These are phyloP conservation scores for Caenorhabditis inopinata DNA, from an alignment of 1,140 invertebrate species.

Conservation along the genomic window DNA sequence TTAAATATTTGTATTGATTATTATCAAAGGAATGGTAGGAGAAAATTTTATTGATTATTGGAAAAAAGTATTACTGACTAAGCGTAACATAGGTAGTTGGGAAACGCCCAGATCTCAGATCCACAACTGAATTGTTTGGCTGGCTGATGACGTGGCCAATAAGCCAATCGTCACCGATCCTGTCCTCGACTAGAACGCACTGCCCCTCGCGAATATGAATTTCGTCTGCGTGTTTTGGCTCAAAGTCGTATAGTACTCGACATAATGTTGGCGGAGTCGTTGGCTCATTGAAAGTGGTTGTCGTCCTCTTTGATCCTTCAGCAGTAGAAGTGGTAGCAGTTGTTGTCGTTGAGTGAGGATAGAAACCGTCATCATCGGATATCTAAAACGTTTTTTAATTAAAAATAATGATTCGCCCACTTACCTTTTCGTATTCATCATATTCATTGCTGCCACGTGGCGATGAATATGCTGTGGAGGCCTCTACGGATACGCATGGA, in stretches of 20 bases:
- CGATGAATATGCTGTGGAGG: not conserved
- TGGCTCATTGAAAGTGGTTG: slow-evolving; percentile 36
- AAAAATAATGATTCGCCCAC: not conserved
- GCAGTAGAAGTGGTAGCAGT: not conserved
- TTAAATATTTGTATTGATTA: too few species aligned
- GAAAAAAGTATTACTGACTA: not conserved
- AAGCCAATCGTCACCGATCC: slow-evolving; percentile 47
- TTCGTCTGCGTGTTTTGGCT: slow-evolving; percentile 43
- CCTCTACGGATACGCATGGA: not conserved
- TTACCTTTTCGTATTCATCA: slow-evolving; percentile 4
- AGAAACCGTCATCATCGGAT: slow-evolving; percentile 47
- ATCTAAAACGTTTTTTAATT: slow-evolving; percentile 34
- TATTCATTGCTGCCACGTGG: not conserved
- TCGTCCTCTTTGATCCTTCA: not conserved
- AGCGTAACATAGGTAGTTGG: slow-evolving; percentile 38
- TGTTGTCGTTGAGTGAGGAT: not conserved
- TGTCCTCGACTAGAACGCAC: slow-evolving; percentile 45
- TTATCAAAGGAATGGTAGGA: too few species aligned
- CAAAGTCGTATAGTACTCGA: slow-evolving; percentile 48
- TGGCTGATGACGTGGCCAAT: slow-evolving; percentile 39
- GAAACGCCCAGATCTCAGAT: slow-evolving; percentile 32
- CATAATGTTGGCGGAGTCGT: slow-evolving; percentile 29
- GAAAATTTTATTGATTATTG: too few species aligned
- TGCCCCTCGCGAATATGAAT: slow-evolving; percentile 47
- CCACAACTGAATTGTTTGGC: not conserved